A percentile compares a stretch with the other conserved stretches of the same genome.
Evolutionary conservation across 2,797 vertebrate species (phyloP).

Genomic region (Sebastiscus albofasciatus): DNA sequence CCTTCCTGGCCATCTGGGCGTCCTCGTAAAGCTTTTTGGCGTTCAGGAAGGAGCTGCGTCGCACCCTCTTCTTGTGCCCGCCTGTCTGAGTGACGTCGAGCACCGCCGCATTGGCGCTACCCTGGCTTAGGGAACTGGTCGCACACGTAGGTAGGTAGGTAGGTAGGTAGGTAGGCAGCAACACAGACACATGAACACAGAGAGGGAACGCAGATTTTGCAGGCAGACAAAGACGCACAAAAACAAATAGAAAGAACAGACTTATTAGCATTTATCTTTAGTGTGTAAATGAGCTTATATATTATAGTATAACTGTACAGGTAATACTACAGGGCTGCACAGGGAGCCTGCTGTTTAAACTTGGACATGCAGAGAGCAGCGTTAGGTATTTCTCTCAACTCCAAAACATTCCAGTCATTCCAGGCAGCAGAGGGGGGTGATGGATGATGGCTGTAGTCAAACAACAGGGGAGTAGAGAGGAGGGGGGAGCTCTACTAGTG

Average conservation of each 20-base stretch:
- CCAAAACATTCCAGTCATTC: slow-evolving; percentile 87
- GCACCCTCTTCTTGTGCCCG: slow-evolving; percentile 97
- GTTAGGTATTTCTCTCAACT: slow-evolving; percentile 76
- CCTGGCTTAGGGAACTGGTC: slow-evolving; percentile 97
- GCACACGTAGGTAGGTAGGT: background rate
- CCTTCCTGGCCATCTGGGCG: slow-evolving; percentile 97
- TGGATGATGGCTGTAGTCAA: slow-evolving; percentile 56
- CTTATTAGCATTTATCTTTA: background rate
- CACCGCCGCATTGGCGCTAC: slow-evolving; percentile 92
- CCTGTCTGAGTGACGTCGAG: slow-evolving; percentile 95
- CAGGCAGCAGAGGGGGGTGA: slow-evolving; percentile 73
- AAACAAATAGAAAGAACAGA: slow-evolving; percentile 25
- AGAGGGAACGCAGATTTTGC: background rate
- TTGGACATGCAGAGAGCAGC: slow-evolving; percentile 76
- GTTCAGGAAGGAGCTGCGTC: slow-evolving; percentile 98
- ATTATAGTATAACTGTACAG: background rate
- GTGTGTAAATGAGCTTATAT: background rate
- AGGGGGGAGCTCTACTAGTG: slow-evolving; percentile 6
- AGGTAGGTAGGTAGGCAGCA: background rate
- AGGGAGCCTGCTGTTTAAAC: slow-evolving; percentile 33
- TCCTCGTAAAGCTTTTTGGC: slow-evolving; percentile 99
- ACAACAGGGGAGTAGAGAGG: slow-evolving; percentile 61
- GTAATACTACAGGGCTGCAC: slow-evolving; percentile 27
- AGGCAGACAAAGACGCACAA: slow-evolving; percentile 32
- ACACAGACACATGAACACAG: background rate